phyloP scores from a whole-genome alignment of 2,888 invertebrate genomes.

The Lydus trimaculatus region DNA sequence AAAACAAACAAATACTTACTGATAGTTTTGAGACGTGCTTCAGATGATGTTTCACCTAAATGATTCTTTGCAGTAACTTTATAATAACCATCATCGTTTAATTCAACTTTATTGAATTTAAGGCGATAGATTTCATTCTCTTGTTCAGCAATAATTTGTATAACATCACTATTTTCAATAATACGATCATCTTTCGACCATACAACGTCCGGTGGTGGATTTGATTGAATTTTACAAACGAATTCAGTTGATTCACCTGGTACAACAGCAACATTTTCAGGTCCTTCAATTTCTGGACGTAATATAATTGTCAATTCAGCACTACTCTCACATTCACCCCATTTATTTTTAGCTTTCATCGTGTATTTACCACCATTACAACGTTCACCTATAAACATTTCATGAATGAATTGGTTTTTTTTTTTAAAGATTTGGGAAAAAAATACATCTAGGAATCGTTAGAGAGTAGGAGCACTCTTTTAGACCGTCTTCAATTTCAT shows the following conservation, averaged over 20 bases:
- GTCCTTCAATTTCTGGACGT: slow-evolving; percentile 79
- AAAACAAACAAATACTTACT: slow-evolving; percentile 65
- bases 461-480: slow-evolving; percentile 84
- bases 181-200: slow-evolving; percentile 78
- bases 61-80: slow-evolving; percentile 80
- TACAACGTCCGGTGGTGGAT: slow-evolving; percentile 87
- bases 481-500: slow-evolving; percentile 75
- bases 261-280: slow-evolving; percentile 75
- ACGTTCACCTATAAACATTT: slow-evolving; percentile 65
- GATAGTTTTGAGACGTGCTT: slow-evolving; percentile 75
- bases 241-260: slow-evolving; percentile 83
- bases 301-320: slow-evolving; percentile 81
- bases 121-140: slow-evolving; percentile 74
- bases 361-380: slow-evolving; percentile 85
- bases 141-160: slow-evolving; percentile 68
- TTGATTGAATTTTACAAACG: slow-evolving; percentile 75
- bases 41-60: slow-evolving; percentile 73
- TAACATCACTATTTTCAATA: slow-evolving; percentile 66
- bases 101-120: slow-evolving; percentile 72
- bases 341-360: slow-evolving; percentile 80
- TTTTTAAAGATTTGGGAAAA: neutral
- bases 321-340: slow-evolving; percentile 76
- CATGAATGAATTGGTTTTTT: neutral
- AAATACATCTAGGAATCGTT: slow-evolving; percentile 73
- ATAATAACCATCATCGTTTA: slow-evolving; percentile 81